Percentiles rank a stretch among this genome's conserved stretches.
Evolutionary conservation across 2,113 vertebrate genomes (phyloP).

Genomic region (Phycodurus eques): DNA sequence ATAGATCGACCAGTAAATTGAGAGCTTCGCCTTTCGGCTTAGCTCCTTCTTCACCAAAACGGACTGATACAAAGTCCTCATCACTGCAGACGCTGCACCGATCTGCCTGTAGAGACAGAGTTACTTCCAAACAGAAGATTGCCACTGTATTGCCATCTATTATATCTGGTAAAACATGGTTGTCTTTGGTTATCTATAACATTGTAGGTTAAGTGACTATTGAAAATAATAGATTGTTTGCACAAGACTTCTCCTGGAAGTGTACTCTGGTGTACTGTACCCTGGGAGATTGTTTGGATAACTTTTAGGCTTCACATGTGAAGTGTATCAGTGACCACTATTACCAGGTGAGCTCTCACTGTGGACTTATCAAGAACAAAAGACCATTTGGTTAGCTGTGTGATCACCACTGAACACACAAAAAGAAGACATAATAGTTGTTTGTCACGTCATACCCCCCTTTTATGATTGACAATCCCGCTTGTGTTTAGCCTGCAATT

Average conservation of each 20-base stretch:
- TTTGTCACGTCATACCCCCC: slow-evolving; percentile 29
- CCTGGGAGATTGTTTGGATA: neutral
- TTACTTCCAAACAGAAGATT: too few relatives aligned
- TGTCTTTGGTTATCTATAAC: neutral
- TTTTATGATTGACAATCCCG: slow-evolving; percentile 63
- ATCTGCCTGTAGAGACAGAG: too few relatives aligned
- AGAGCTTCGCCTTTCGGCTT: too few relatives aligned
- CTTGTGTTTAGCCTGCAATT: slow-evolving; percentile 54
- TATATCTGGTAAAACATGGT: neutral
- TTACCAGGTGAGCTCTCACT: neutral
- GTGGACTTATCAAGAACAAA: neutral
- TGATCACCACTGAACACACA: slow-evolving; percentile 20
- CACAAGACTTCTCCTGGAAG: neutral
- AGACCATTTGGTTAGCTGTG: slow-evolving; percentile 10
- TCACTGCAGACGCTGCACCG: too few relatives aligned
- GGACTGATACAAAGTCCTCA: too few relatives aligned
- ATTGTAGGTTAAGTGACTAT: neutral
- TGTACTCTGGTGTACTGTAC: neutral
- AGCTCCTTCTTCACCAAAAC: too few relatives aligned
- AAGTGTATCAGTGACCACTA: neutral
- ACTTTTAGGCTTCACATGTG: neutral
- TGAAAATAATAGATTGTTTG: neutral
- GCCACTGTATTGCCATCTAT: too few relatives aligned
- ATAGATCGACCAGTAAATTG: too few relatives aligned
- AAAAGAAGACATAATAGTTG: slow-evolving; percentile 20